Evolutionary conservation across 2,797 vertebrate species (phyloP).

Genomic region (Buceros bicornis): DNA sequence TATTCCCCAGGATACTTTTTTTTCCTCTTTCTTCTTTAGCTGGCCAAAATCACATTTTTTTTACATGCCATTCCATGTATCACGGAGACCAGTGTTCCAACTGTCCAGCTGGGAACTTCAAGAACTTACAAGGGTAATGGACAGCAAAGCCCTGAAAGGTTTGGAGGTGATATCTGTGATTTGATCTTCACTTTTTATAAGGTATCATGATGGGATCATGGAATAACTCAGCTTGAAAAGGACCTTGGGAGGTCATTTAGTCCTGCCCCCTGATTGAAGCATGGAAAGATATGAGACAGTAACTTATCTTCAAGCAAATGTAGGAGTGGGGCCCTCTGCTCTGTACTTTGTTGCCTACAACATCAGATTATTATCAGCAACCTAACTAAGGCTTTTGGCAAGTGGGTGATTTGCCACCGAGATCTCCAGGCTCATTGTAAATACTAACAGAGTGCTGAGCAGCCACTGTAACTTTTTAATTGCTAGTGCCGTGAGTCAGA

Average conservation of each 20-base stretch:
- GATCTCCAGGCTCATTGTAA: not conserved
- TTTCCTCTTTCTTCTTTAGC: not conserved
- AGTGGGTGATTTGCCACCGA: fast-evolving
- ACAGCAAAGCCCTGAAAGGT: not conserved
- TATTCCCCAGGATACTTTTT: not conserved
- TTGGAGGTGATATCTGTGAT: not conserved
- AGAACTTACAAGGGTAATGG: not conserved
- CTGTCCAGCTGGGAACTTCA: not conserved
- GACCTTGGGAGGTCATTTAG: not conserved
- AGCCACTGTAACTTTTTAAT: not conserved
- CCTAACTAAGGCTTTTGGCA: not conserved
- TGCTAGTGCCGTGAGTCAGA: not conserved
- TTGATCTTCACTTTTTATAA: not conserved
- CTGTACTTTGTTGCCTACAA: not conserved
- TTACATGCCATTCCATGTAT: not conserved
- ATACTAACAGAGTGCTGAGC: not conserved
- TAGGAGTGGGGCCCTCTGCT: not conserved
- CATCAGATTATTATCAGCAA: not conserved
- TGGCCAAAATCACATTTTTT: not conserved
- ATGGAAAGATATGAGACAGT: not conserved
- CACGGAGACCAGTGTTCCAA: not conserved
- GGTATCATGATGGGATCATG: not conserved
- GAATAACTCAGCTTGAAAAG: not conserved
- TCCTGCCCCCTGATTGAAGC: fast-evolving
- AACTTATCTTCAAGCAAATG: not conserved